Evolutionary conservation across 2,797 vertebrate species (phyloP), one percentile per base, ranked within the genome.

Genomic region (Ceyx erithaca): DNA sequence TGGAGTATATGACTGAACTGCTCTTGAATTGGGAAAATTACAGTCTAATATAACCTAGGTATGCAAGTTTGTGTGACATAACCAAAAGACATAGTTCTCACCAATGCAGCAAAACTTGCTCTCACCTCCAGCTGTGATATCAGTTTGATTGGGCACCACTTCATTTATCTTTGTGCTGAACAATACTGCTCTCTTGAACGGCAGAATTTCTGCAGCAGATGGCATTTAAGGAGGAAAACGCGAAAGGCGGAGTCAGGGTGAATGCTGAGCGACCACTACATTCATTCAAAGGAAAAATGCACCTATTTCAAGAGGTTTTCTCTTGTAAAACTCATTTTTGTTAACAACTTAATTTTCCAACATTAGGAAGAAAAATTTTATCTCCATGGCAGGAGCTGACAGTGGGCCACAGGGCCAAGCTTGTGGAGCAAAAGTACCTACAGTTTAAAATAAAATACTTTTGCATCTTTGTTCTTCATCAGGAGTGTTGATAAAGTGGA

Each of bases 171-270:
- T 93, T 88, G 67, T 81, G 86, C 78, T 88, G 70, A 95, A 95
- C 63, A 93, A 86, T 66, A 81, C 18, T 76, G 89, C 40, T 81
- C 22, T 84, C 86, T 58, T 89, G 67, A 94, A 88, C 0, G 9
- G 63, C 89, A 94, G 80, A 90, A 86, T 88, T 94, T 94, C 91
- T 95, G 67, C 92, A 90, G 92, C 70, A 86, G 59, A 79, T 69
- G 75, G 70, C 73, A 81, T 94, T 95, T 92, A 88, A 55, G 78
- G 59, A 92, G 58, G 77, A 75, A 93, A 95, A 91, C 0, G 46
- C 0, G 51, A 88, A 79, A 92, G 80, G 62, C 61, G 49, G 25
- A 58, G 58, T 86, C 80, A 88, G 67, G 54, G 73, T 81, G 80
- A 93, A 80, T 75, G 66, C 80, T 57, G 58, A 92, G 70, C 25